Evolutionary conservation across 2,888 invertebrate genomes (phyloP), one percentile per base, ranked within the genome.

Genomic region (Drosophila lutescens): DNA sequence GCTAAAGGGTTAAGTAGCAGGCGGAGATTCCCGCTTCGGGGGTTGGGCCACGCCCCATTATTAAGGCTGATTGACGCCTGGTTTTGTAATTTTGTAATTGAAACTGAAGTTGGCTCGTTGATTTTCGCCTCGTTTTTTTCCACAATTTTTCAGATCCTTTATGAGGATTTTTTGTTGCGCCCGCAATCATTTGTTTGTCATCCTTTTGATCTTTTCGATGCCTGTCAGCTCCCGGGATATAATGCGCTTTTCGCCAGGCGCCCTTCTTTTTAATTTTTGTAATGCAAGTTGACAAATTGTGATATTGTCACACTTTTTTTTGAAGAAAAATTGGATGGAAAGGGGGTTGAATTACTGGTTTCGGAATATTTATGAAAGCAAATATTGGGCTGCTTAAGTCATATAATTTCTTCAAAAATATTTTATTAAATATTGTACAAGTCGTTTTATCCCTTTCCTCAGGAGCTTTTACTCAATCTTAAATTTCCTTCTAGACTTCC

Each of bases 51-150:
- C 81, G 81, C 85, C 81, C 77, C 50, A 81, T 86, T 86, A 84
- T 88, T 86, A 86, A 86, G 82, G 82, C 87, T 86, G 86, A 86
- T 88, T 84, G 85, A 85, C 89, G 86, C 89, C 86, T 88, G 78
- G 76, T 84, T 83, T 66, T 86, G 85, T 86, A 80, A 85, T 88
- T 83, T 79, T 85, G 84, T 88, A 88, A 86, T 88, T 88, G 88
- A 86, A 88, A 78, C 89, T 79, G 89, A 75, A 83, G 79, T 77
- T 83, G 76, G 30, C 51, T 66, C 51, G 75, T 55, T 38, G 63
- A 54, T 54, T 55, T 70, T 58, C 40, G 9, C 44, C 30, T 49
- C 8, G 20, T 55, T 60, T 76, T 79, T 82, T 76, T 70, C 56
- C 49, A 73, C 67, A 66, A 84, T 67, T 76, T 76, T 75, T 79